A percentile compares a stretch with the other conserved stretches of the same genome.
Evolutionary conservation across 2,797 vertebrate genomes (phyloP).

Genomic region (Aeoliscus strigatus): DNA sequence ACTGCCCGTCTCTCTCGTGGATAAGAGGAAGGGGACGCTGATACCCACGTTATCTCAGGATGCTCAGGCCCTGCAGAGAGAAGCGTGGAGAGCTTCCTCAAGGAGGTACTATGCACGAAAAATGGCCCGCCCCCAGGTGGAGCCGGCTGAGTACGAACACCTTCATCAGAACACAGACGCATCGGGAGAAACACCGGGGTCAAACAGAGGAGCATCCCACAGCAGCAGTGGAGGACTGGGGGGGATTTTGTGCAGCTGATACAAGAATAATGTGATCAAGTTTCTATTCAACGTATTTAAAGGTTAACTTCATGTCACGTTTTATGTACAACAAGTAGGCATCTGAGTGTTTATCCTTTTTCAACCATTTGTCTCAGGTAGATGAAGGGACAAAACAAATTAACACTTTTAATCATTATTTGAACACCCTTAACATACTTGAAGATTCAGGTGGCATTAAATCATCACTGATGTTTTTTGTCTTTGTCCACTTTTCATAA

Average conservation of each 20-base stretch:
- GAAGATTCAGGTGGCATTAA: too few relatives aligned
- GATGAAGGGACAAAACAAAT: too few relatives aligned
- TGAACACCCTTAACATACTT: too few relatives aligned
- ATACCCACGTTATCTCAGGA: conserved; percentile 33
- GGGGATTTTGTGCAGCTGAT: conserved; percentile 59
- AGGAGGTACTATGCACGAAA: conserved; percentile 47
- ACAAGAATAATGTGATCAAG: background rate
- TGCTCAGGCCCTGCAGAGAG: conserved; percentile 48
- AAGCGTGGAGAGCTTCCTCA: conserved; percentile 56
- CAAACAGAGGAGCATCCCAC: conserved; percentile 11
- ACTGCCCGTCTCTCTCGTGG: conserved; percentile 7
- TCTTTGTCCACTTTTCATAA: too few relatives aligned
- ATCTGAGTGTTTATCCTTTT: background rate
- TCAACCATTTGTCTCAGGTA: conserved; percentile 1
- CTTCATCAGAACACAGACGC: conserved; percentile 24
- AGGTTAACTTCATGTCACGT: background rate
- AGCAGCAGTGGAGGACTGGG: conserved; percentile 37
- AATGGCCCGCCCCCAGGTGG: conserved; percentile 8
- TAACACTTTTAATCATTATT: too few relatives aligned
- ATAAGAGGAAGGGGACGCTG: conserved; percentile 20
- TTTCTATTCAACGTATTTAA: conserved; percentile 2
- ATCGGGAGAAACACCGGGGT: conserved; percentile 9
- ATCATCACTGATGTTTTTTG: too few relatives aligned
- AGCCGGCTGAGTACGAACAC: conserved; percentile 10
- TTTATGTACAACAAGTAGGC: background rate